Evolutionary conservation across 1,140 invertebrate species (phyloP), one percentile per base, ranked within the genome.

Genomic region (Amphibalanus amphitrite): DNA sequence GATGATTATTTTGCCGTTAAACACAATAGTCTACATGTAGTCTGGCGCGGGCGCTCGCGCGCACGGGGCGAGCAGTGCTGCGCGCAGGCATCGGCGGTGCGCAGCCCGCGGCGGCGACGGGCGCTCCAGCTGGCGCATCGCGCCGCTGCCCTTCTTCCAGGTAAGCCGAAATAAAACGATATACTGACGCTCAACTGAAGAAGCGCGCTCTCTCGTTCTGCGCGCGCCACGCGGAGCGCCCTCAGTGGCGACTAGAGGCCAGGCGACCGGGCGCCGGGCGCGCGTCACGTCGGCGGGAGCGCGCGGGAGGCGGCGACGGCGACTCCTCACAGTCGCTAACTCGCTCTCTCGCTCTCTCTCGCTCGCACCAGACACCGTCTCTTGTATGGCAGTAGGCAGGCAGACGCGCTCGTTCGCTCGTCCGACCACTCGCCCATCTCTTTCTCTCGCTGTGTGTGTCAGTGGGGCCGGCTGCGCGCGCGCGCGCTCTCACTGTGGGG

Each of bases 1-100:
- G 47, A 59, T 59, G 47, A 59, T 59, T 59, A 59, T 59, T 59
- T 59, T 59, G 47, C 47, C 47, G 47, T 59, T 59, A 59, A 59
- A 59, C 47, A 59, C 47, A 59, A 59, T 59, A 13, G 47, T 59
- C 47, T 59, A 59, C 47, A 59, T 59, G 47, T 59, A 59, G 47
- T 20, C 13, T 38, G 47, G 47, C 47, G 47, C 47, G 13, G 38
- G 38, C 38, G 38, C 38, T 23, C 13, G 47, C 47, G 47, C 47
- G 47, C 47, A 20, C 47, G 20, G 20, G 4, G 4, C 15, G 33
- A 4, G 33, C 33, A 15, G 4, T 15, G 33, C 33, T 4, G 33
- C 33, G 33, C 33, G 33, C 33, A 38, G 33, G 33, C 33, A 6
- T 38, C 33, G 15, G 33, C 33, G 15, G 33, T 38, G 33, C 33